Base-by-base conservation (phyloP, 2,888 invertebrate genomes). In the Lepidocyrtoides sp. region DNA sequence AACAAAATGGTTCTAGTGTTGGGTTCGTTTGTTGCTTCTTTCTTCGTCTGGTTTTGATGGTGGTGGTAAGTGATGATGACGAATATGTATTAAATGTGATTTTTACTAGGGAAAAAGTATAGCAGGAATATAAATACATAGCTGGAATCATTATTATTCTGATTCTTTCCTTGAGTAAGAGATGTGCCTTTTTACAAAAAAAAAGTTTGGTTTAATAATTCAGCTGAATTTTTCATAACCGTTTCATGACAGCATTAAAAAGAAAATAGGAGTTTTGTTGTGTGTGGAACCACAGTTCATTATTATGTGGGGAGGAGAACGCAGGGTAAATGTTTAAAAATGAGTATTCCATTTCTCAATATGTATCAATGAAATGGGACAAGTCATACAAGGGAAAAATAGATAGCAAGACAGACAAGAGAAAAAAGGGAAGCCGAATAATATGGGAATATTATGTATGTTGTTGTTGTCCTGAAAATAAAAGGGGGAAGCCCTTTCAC, bases 401-500 rank as follows among this genome's bases (percentile, higher is more conserved):
- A 79, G 79, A 41, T 36, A 82, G 26, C 26, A 20, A 63, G 32
- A 51, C 29, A 51, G 48, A 23, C 14, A 51, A 7, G 57, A 20
- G 7, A 36, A 82, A 48, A 81, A 89, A 63, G 82, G 72, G 44
- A 83, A n/a, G 72, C 20, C 60, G 54, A 57, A 44, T 23, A 41
- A 88, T 60, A n/a, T n/a, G n/a, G n/a, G n/a, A n/a, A n/a, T n/a
- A 83, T 29, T 81, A 14, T 75, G 63, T 51, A 36, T 83, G 51
- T 44, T 86, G 75, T n/a, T 29, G 44, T 51, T 48, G 20, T 32
- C 75, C 29, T 63, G 44, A 60, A 77, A 75, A 84, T 29, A 41
- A 83, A 86, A 77, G 29, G 82, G 88, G 82, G 89, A 82, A 89
- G 89, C 89, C 89, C 89, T 89, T 89, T 89, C 66, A 66, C 69